Evolutionary conservation across 2,113 vertebrate species (phyloP), one percentile per base, ranked within the genome.

Genomic region (Arothron firmamentum): DNA sequence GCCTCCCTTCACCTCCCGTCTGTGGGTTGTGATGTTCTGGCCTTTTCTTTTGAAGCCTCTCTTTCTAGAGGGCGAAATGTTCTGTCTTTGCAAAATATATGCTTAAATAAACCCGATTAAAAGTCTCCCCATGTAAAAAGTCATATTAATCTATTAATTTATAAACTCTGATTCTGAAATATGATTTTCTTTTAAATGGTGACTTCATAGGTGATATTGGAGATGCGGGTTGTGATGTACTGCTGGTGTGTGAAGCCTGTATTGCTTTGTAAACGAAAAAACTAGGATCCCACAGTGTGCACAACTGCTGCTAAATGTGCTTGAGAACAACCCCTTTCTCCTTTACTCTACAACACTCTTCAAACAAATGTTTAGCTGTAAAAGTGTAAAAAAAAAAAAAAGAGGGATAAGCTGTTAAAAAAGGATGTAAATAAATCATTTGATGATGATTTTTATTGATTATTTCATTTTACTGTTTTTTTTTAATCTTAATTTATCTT

Each of bases 361-460:
- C 78, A 83, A 84, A 80, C 81, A 85, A 85, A 83, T 77, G 62
- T 88, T 85, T 76, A 75, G 67, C 71, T 77, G 67, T 28, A 28
- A 28, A 28, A 28, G 25, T 88, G 85, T 87, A 86, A 23, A 23
- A 23, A 23, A 23, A 23, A 77, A 87, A 74, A 65, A 75, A 62
- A 75, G 67, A 60, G 64, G 55, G 43, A 63, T 72, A 67, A 66
- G 72, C 77, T 88, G 85, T 90, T 88, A 75, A 89, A 28, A 63
- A 73, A 67, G 62, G 72, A 79, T 88, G 85, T 90, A 88, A 75
- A 89, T 88, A 87, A 57, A 69, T 61, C 74, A 74, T 84, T 85
- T 77, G 70, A 77, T 23, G 54, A 80, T 74, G 67, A 54, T 82
- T 86, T 84, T 79, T 79, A 78, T 79, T 52, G 62, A 83, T 81